phyloP scores from a whole-genome alignment of 2,888 invertebrate species.

The Cordilura impudica region DNA sequence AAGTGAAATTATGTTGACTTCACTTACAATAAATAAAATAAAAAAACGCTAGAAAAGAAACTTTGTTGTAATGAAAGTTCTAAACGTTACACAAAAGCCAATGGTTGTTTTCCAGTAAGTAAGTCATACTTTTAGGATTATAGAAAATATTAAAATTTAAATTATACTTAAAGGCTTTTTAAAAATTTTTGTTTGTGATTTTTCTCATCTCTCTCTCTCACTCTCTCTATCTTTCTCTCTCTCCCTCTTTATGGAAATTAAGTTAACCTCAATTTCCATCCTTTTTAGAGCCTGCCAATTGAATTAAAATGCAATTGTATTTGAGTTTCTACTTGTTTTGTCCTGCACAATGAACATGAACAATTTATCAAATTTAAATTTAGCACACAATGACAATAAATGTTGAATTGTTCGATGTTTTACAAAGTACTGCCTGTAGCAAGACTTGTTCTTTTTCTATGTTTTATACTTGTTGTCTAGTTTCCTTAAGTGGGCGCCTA shows the following conservation, averaged over 20 bases:
- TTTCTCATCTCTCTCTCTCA: neutral
- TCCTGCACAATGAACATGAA: neutral
- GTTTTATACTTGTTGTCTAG: neutral
- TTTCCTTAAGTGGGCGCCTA: slow-evolving; percentile 23
- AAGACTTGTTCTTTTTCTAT: neutral
- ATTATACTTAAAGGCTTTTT: neutral
- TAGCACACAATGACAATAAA: neutral
- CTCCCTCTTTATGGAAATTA: neutral
- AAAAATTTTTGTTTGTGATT: neutral
- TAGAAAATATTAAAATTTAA: neutral
- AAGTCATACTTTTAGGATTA: neutral
- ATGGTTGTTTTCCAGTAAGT: neutral
- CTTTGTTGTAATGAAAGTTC: neutral
- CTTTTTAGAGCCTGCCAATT: neutral
- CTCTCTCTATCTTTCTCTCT: no score
- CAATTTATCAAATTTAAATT: neutral
- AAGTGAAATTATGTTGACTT: neutral
- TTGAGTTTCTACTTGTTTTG: neutral
- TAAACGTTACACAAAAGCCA: neutral
- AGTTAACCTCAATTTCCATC: neutral
- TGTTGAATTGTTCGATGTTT: neutral
- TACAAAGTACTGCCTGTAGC: neutral
- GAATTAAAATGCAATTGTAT: neutral
- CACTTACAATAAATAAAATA: neutral
- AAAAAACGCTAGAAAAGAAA: neutral